Conservation (phyloP, 2,888 invertebrate genomes). For the Octonoba sinensis region DNA sequence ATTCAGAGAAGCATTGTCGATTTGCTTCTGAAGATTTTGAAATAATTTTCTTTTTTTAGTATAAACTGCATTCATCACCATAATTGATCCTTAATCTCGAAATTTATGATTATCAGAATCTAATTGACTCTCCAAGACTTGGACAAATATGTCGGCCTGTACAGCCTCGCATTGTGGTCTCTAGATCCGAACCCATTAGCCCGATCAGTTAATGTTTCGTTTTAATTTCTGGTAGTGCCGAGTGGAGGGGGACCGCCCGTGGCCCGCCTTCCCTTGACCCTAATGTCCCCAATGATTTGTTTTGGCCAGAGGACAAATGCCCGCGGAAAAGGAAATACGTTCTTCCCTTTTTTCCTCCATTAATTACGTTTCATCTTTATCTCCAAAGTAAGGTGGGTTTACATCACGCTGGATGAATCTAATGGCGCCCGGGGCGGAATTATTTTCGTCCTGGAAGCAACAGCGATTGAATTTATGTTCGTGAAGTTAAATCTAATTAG, state of each 20-base stretch:
- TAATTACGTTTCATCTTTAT: slow-evolving; percentile 30
- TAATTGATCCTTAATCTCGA: too few species aligned
- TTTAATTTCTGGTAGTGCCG: slow-evolving; percentile 48
- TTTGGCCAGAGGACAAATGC: slow-evolving; percentile 38
- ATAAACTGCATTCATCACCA: too few species aligned
- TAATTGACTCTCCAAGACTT: too few species aligned
- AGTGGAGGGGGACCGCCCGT: slow-evolving; percentile 18
- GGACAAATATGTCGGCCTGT: too few species aligned
- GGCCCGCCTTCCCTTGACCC: slow-evolving; percentile 6
- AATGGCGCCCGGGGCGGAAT: not conserved
- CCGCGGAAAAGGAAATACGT: slow-evolving; percentile 30
- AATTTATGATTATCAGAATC: too few species aligned
- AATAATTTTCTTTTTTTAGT: too few species aligned
- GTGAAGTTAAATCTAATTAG: too few species aligned
- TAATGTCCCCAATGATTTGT: slow-evolving; percentile 42
- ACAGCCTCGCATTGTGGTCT: not conserved
- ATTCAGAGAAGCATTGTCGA: too few species aligned
- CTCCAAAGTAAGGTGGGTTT: slow-evolving; percentile 8
- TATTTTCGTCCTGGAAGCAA: not conserved
- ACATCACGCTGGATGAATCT: not conserved
- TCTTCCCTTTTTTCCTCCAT: slow-evolving; percentile 28
- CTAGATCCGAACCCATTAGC: slow-evolving; percentile 43
- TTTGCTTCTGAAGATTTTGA: too few species aligned
- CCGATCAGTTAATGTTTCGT: slow-evolving; percentile 46
- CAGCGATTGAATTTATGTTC: too few species aligned